Evolutionary conservation across 2,888 invertebrate genomes (phyloP).

Genomic region (Gastracanthus pulcherrimus): DNA sequence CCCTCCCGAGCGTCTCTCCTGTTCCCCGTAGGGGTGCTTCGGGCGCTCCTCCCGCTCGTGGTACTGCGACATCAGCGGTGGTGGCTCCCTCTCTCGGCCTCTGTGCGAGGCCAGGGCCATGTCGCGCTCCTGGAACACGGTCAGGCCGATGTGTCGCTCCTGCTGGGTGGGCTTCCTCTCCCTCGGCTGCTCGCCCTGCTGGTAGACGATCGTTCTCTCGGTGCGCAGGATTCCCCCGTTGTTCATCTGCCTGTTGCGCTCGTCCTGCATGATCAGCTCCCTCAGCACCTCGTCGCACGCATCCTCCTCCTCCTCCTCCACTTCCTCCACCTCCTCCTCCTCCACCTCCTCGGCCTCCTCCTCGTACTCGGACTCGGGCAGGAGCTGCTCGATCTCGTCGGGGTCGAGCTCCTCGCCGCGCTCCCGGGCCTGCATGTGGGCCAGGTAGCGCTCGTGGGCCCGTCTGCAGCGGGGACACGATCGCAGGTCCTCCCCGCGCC

Average conservation of each 20-base stretch:
- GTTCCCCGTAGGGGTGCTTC: neutral
- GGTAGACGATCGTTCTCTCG: no score
- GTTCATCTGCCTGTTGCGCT: neutral
- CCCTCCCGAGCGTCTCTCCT: neutral
- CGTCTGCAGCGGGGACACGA: constrained; percentile 34
- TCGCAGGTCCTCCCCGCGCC: constrained; percentile 25
- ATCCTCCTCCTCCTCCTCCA: neutral
- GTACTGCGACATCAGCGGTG: no score
- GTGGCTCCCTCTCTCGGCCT: neutral
- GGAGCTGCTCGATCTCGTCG: neutral
- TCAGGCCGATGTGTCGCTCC: neutral
- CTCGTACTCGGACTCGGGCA: neutral
- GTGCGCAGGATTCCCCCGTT: no score
- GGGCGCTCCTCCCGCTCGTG: neutral
- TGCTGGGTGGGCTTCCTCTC: neutral
- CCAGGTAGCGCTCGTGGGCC: neutral
- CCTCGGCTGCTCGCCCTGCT: no score
- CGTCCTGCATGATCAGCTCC: constrained; percentile 10
- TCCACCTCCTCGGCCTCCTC: neutral
- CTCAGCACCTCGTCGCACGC: constrained; percentile 18
- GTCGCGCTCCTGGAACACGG: neutral
- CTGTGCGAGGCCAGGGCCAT: no score
- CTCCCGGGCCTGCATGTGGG: neutral
- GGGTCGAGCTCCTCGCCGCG: neutral
- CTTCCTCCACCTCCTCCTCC: neutral